Evolutionary conservation across 53 echinoderm and acorn worm genomes (phyloP).

Genomic region (Glandiceps talaboti): DNA sequence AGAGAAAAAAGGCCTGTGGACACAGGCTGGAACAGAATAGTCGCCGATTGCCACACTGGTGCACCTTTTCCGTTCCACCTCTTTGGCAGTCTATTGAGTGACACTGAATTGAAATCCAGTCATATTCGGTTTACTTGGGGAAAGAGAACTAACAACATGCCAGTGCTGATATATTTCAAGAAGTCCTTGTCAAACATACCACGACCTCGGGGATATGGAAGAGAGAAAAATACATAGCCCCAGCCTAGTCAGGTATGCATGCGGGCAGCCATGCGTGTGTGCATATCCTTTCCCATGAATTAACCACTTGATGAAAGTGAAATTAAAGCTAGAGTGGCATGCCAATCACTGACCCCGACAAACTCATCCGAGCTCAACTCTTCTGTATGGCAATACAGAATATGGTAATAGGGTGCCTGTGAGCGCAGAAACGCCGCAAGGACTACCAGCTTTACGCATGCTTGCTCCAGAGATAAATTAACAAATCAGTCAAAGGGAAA

Average conservation of each 20-base stretch:
- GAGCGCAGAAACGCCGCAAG: neutral
- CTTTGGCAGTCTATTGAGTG: too few species aligned
- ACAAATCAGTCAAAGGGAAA: neutral
- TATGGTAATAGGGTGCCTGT: neutral
- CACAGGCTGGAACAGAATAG: neutral
- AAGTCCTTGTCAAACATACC: too few species aligned
- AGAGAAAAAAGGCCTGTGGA: neutral
- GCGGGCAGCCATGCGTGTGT: neutral
- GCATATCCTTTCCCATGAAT: neutral
- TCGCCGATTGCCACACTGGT: too few species aligned
- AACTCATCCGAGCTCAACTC: neutral
- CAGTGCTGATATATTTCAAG: too few species aligned
- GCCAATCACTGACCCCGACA: neutral
- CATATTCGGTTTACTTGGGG: too few species aligned
- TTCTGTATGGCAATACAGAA: neutral
- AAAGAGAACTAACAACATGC: too few species aligned
- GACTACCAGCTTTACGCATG: neutral
- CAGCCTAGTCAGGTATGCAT: neutral
- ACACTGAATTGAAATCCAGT: too few species aligned
- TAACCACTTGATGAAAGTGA: neutral
- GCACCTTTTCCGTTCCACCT: too few species aligned
- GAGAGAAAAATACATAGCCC: too few species aligned
- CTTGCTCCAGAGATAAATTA: neutral
- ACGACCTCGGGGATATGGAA: too few species aligned
- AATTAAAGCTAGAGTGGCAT: neutral